Evolutionary conservation across 1,140 invertebrate genomes (phyloP).

Genomic region (Tetramorium alpestre): DNA sequence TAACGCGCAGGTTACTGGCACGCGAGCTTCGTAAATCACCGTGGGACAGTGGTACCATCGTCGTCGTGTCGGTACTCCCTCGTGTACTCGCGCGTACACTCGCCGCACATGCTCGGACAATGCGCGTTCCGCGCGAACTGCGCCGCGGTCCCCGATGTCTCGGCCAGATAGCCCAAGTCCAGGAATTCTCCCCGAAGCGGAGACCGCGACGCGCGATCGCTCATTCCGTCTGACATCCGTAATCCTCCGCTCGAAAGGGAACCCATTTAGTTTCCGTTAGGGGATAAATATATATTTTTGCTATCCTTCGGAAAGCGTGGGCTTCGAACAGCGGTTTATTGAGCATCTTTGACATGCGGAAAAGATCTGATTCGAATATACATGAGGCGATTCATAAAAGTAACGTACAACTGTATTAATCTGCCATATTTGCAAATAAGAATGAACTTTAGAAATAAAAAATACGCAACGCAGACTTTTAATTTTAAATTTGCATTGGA

Average conservation of each 20-base stretch:
- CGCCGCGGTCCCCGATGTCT: slow-evolving; percentile 9
- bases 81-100: slow-evolving; percentile 30
- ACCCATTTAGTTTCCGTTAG: slow-evolving; percentile 13
- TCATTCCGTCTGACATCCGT: slow-evolving; percentile 20
- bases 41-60: background rate
- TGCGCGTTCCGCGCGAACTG: background rate
- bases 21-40: slow-evolving; percentile 49
- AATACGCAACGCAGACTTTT: background rate
- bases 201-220: slow-evolving; percentile 14
- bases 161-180: background rate
- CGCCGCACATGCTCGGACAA: slow-evolving; percentile 27
- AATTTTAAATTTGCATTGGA: background rate
- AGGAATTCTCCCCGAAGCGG: background rate
- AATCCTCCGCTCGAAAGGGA: slow-evolving; percentile 4
- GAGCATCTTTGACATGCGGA: background rate
- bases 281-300: background rate
- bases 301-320: background rate
- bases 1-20: background rate
- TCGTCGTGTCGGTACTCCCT: slow-evolving; percentile 3
- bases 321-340: background rate
- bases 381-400: background rate
- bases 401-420: background rate
- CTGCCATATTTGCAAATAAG: background rate
- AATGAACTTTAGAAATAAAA: background rate
- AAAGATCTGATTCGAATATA: background rate